Evolutionary conservation across 2,888 invertebrate species (phyloP).

Genomic region (Parthenolecanium corni): DNA sequence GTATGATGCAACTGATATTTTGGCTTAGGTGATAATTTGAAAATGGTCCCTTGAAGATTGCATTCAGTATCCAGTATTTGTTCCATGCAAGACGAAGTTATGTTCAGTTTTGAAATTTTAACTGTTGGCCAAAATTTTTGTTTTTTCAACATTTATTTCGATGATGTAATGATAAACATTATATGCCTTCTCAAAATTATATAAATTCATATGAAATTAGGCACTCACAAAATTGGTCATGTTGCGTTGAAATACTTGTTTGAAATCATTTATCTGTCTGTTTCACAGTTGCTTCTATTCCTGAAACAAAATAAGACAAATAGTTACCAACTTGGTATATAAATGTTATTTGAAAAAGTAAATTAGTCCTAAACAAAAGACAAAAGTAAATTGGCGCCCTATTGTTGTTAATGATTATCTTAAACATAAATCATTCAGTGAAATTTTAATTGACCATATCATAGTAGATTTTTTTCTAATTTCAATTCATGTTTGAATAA

Average conservation of each 20-base stretch:
- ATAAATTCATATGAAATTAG: too few species aligned
- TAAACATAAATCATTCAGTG: too few species aligned
- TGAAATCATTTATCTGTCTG: constrained; percentile 18
- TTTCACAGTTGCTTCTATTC: not conserved
- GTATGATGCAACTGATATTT: not conserved
- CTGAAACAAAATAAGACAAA: not conserved
- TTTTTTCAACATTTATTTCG: not conserved
- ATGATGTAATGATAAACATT: too few species aligned
- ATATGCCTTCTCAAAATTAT: too few species aligned
- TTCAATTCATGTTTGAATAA: too few species aligned
- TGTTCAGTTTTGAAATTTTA: not conserved
- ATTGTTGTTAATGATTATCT: too few species aligned
- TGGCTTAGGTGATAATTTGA: not conserved
- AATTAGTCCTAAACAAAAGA: too few species aligned
- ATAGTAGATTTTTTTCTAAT: too few species aligned
- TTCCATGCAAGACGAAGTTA: not conserved
- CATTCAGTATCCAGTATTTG: not conserved
- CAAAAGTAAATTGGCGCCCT: too few species aligned
- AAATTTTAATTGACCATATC: too few species aligned
- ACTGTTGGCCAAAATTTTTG: not conserved
- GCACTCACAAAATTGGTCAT: constrained; percentile 22
- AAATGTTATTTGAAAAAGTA: too few species aligned
- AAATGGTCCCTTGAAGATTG: not conserved
- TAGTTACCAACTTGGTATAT: too few species aligned
- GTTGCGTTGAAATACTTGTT: constrained; percentile 7